Evolutionary conservation across 2,113 vertebrate species (phyloP).

Genomic region (Tetraodon nigroviridis): DNA sequence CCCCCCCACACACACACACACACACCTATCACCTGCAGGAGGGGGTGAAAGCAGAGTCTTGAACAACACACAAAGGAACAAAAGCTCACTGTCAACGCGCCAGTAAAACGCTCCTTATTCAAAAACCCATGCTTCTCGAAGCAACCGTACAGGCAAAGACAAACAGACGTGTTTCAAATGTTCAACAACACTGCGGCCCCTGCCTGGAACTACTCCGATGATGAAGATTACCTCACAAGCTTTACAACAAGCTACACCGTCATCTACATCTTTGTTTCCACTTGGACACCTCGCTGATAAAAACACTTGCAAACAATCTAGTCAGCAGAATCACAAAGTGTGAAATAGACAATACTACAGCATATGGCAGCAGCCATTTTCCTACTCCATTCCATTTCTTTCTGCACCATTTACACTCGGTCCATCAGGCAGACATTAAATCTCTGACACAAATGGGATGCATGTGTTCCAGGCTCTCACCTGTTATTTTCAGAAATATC

Average conservation of each 20-base stretch:
- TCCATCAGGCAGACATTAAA: conserved; percentile 3
- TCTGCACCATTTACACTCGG: conserved; percentile 53
- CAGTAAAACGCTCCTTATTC: no score
- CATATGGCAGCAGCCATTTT: conserved; percentile 59
- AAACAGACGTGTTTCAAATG: no score
- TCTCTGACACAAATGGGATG: conserved; percentile 55
- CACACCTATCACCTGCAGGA: not conserved
- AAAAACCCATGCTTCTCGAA: no score
- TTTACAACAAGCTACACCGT: conserved; percentile 4
- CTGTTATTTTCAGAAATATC: conserved; percentile 67
- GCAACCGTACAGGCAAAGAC: no score
- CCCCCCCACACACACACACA: not conserved
- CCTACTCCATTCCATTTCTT: conserved; percentile 57
- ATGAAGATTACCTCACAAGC: not conserved
- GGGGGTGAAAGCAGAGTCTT: not conserved
- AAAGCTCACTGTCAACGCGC: no score
- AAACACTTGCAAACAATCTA: conserved; percentile 48
- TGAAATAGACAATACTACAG: conserved; percentile 69
- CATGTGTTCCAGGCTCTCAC: conserved; percentile 49
- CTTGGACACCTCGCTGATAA: conserved; percentile 20
- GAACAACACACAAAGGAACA: no score
- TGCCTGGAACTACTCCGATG: no score
- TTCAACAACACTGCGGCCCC: no score
- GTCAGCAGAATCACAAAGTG: conserved; percentile 60
- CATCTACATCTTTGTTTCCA: conserved; percentile 5